Base-by-base conservation (phyloP, 2,888 invertebrate species). In the Coleophora flavipennella region DNA sequence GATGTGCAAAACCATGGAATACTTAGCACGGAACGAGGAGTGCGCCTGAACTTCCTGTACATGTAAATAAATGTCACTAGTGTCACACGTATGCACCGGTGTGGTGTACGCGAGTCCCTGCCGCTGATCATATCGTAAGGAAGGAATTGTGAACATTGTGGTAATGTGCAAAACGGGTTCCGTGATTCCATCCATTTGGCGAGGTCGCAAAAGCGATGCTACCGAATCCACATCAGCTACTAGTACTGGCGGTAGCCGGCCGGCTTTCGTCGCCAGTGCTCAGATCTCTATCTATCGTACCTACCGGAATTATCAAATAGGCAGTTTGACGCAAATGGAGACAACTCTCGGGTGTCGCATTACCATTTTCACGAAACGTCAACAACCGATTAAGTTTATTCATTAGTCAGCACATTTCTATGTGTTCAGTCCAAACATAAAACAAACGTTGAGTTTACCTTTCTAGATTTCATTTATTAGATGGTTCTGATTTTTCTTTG, bases 1-100 rank as follows among this genome's bases (percentile, higher is more conserved):
- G 77, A 75, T 69, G 79, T 80, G 80, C 76, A 77, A 78, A 79
- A 74, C 63, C 53, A 57, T 59, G 71, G 74, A 62, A 71, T 71
- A 57, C 56, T 59, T 54, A 61, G 50, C 59, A 66, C 62, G 64
- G 66, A 70, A 62, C 62, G 61, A 67, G 63, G 61, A 67, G 65
- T 61, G 57, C 59, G 62, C 65, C 57, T 58, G 57, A 71, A 70
- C 68, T 72, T 72, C 62, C 59, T 67, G 66, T 69, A 65, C 65
- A 77, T 76, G 77, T 78, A 77, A 67, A 66, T 65, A 59, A 77
- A 76, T 74, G 70, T 74, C 64, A 70, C 57, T 55, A 54, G 66
- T 69, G 67, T 70, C 65, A 62, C 63, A 59, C 66, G 57, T 67
- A 61, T 62, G 59, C 66, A 65, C 62, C 68, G 69, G 72, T 75